Percentiles rank a stretch among this genome's conserved stretches.
phyloP scores from a whole-genome alignment of 2,113 vertebrate species.

The Chiloscyllium plagiosum region DNA sequence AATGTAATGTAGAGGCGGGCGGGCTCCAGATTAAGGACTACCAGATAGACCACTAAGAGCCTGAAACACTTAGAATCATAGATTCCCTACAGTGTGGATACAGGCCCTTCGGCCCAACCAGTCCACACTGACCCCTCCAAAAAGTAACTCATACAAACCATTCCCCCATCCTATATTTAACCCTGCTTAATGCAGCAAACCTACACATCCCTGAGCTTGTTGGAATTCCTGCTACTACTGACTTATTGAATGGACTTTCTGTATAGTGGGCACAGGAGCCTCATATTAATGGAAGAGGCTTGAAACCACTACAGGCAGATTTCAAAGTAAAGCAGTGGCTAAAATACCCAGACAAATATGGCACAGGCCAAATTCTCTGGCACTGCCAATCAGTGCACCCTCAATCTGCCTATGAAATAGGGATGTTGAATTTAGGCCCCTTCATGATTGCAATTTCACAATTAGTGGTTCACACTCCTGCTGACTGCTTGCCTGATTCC shows the following conservation, averaged over 20 bases:
- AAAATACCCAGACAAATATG: neutral
- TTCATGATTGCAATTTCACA: neutral
- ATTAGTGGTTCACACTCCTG: neutral
- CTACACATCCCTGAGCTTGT: neutral
- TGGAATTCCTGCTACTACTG: neutral
- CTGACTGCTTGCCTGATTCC: neutral
- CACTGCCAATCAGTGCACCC: neutral
- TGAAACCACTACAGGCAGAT: neutral
- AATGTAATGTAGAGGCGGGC: neutral
- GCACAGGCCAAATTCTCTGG: neutral
- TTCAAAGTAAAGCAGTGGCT: neutral
- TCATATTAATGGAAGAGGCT: neutral
- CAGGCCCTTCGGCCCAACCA: no score
- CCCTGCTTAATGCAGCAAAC: no score
- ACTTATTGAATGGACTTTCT: neutral
- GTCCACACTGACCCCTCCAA: no score
- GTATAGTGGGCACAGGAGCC: neutral
- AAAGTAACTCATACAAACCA: no score
- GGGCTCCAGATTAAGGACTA: neutral
- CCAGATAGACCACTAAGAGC: neutral
- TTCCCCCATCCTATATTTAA: no score
- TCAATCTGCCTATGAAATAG: neutral
- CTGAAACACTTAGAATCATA: neutral
- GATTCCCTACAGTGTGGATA: no score
- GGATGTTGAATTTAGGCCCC: neutral